Base-by-base conservation (phyloP, 1,140 invertebrate species). In the Heliothis subflexa region DNA sequence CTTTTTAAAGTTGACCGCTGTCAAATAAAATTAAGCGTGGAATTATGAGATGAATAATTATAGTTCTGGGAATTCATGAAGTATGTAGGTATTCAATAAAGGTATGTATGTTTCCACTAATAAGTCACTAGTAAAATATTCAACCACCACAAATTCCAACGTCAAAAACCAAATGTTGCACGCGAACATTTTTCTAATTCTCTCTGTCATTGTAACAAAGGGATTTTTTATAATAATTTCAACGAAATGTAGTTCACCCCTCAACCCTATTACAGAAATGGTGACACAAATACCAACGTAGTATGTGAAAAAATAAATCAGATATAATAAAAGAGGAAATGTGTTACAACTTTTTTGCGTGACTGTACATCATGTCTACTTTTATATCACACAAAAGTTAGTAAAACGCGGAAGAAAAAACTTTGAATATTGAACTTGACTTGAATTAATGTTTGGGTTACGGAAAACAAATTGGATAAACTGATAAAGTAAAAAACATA, bases 281-380 rank as follows among this genome's bases (percentile, higher is more conserved):
- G 33, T 40, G 9, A 57, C 55, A 21, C 55, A 57, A 57, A 57
- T 57, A 25, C 18, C 55, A 57, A 57, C 55, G 12, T 57, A 25
- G 11, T 57, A 25, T 57, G 55, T 25, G 10, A 11, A 57, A 21
- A 57, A 25, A 21, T 57, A 25, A 57, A 57, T 25, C 2, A 40
- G 9, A 7, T 40, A 57, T 57, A 21, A 57, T 21, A 57, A 57
- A 21, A 25, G 55, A 57, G 55, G 21, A 40, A 40, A 40, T 7
- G 5, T 9, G 55, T 57, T 57, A 57, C 55, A 25, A 57, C 55
- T 57, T 57, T 18, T 25, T 57, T 16, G 55, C 55, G 55, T 25
- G 55, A 57, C 55, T 55, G 16, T 57, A 57, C 55, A 12, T 21
- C 52, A 54, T 57, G 55, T 57, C 55, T 25, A 12, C 18, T 10